Evolutionary conservation across 2,113 vertebrate genomes (phyloP).

Genomic region (Sterna hirundo): DNA sequence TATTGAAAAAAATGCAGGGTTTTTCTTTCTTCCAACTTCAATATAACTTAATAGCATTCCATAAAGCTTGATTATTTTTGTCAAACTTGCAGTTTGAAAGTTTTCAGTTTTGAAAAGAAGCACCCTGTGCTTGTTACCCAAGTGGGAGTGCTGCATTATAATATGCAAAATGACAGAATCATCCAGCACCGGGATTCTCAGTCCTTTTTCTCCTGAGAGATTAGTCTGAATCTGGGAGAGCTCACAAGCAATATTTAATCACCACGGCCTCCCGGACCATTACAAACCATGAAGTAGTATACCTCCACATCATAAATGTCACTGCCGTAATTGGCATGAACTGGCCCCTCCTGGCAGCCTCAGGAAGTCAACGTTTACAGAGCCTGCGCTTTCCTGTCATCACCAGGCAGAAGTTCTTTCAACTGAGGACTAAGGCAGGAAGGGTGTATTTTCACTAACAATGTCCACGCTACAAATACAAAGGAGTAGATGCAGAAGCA

Average conservation of each 20-base stretch:
- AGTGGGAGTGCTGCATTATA: not conserved
- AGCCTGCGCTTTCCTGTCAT: not conserved
- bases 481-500: not conserved
- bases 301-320: not conserved
- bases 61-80: not conserved
- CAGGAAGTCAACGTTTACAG: not conserved
- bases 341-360: not conserved
- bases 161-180: not conserved
- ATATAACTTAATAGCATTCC: not conserved
- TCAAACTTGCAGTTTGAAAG: not conserved
- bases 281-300: not conserved
- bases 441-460: slow-evolving; percentile 30
- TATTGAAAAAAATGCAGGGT: not conserved
- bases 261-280: not conserved
- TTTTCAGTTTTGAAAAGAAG: not conserved
- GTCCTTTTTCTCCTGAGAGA: not conserved
- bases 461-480: not conserved
- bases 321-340: not conserved
- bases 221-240: not conserved
- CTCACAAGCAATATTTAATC: not conserved
- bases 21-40: not conserved
- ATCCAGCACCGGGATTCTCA: not conserved
- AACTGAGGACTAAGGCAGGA: not conserved
- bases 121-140: not conserved
- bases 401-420: slow-evolving; percentile 15